phyloP scores from a whole-genome alignment of 2,888 invertebrate species.

The Apotomis capreana region DNA sequence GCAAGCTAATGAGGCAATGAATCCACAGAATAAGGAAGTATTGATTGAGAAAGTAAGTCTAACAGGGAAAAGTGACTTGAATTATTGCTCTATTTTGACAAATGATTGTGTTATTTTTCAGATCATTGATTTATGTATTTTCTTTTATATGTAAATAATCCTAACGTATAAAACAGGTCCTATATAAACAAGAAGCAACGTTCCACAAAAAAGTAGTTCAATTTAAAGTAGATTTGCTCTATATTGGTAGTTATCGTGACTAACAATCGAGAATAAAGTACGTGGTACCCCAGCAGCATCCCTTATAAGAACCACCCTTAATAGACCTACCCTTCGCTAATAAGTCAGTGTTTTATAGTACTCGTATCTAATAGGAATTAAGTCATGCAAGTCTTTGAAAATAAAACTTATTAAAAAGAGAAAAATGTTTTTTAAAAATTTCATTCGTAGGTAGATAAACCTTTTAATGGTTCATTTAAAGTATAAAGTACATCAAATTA shows the following conservation, averaged over 20 bases:
- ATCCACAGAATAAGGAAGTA: neutral
- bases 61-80: neutral
- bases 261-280: slow-evolving; percentile 39
- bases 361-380: slow-evolving; percentile 17
- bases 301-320: slow-evolving; percentile 59
- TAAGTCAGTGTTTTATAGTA: slow-evolving; percentile 49
- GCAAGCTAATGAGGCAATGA: slow-evolving; percentile 6
- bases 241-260: slow-evolving; percentile 19
- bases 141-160: no score
- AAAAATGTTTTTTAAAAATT: no score
- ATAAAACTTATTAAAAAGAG: neutral
- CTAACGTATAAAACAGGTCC: no score
- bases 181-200: no score
- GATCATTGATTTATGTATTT: no score
- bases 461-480: no score
- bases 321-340: slow-evolving; percentile 64
- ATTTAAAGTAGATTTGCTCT: no score
- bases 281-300: slow-evolving; percentile 52
- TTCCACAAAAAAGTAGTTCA: no score
- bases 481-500: no score
- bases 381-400: neutral
- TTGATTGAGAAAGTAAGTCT: slow-evolving; percentile 8
- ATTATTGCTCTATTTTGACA: neutral
- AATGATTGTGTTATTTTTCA: no score
- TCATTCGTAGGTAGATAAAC: no score